Evolutionary conservation across 37 sponge, comb jelly and placozoan species (phyloP), one percentile per base, ranked within the genome.

Genomic region (Eunapius fragilis): DNA sequence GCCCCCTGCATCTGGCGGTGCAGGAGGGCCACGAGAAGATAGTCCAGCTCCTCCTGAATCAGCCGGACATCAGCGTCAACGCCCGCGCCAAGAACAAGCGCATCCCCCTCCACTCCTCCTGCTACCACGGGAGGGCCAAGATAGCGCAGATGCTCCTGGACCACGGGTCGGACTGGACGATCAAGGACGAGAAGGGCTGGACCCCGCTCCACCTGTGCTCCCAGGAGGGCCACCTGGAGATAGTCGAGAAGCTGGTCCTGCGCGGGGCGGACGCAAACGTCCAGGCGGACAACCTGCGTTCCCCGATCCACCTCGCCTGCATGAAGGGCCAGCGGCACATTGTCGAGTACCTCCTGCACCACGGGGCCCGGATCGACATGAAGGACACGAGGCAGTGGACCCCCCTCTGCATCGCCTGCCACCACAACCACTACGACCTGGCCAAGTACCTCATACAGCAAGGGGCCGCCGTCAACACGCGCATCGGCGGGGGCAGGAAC

Each of bases 181-280:
- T 90, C 25, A 71, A 47, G 41, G 94, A 94, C 50, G 94, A 91
- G 84, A 94, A 94, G 31, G 94, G 94, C 5, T 94, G 94, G 94
- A 90, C 94, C 12, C 94, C 89, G 5, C 94, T 94, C 28, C 94
- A 94, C 71, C 80, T 94, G 23, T 89, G 89, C 71, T 81, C 91
- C 30, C 94, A 94, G 67, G 94, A 94, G 31, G 94, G 91, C 38
- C 91, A 94, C 76, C 26, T 91, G 67, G 91, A 94, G 49, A 90
- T 94, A 6, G 91, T 91, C 26, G 49, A 82, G 37, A 78, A 41
- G 50, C 81, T 95, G 26, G 76, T 92, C 30, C 12, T 4, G 24
- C 77, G 79, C 35, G 87, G 87, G 25, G 95, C 95, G 11, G 79
- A 81, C 2, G 70, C 91, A 5, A 91, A 91, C 49, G 78, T 83